A percentile compares a stretch with the other conserved stretches of the same genome.
These are phyloP conservation scores for Choreutis nemorana DNA, from an alignment of 2,888 invertebrate species.

Conservation along the genomic window DNA sequence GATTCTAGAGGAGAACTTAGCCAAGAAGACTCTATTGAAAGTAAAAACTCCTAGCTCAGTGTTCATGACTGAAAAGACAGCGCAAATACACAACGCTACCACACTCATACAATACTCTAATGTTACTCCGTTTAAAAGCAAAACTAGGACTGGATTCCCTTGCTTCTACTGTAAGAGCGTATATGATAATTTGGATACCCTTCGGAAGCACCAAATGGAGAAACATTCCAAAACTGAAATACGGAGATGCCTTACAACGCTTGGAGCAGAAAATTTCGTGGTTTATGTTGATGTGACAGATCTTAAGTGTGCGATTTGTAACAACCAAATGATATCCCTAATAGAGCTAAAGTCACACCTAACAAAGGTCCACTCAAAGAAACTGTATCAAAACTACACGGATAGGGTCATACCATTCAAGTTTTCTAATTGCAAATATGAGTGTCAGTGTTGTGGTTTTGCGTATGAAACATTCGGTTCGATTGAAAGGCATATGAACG, in stretches of 20 bases:
- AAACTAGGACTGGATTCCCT: constrained; percentile 34
- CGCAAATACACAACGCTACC: constrained; percentile 29
- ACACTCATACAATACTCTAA: constrained; percentile 34
- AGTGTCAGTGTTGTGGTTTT: constrained; percentile 34
- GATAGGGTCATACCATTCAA: constrained; percentile 46
- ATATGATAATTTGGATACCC: constrained; percentile 25
- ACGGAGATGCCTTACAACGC: constrained; percentile 24
- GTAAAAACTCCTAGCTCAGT: constrained; percentile 8
- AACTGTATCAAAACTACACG: constrained; percentile 23
- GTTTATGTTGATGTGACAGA: constrained; percentile 44
- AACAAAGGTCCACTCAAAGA: constrained; percentile 30
- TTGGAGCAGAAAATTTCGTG: constrained; percentile 33
- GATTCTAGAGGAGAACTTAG: constrained; percentile 15
- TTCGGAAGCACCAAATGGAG: constrained; percentile 23
- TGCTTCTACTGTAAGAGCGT: constrained; percentile 42
- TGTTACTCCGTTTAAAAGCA: constrained; percentile 37
- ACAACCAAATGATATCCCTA: constrained; percentile 18
- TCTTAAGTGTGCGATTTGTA: constrained; percentile 34
- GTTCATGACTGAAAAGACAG: constrained; percentile 34
- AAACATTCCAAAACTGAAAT: constrained; percentile 25
- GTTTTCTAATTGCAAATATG: constrained; percentile 13
- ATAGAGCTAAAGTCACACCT: constrained; percentile 36
- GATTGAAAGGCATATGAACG: constrained; percentile 49
- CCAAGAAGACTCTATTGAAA: not conserved
- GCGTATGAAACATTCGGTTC: constrained; percentile 48